A percentile compares a stretch with the other conserved stretches of the same genome.
Evolutionary conservation across 1,140 invertebrate species (phyloP).

Genomic region (Artemia franciscana): DNA sequence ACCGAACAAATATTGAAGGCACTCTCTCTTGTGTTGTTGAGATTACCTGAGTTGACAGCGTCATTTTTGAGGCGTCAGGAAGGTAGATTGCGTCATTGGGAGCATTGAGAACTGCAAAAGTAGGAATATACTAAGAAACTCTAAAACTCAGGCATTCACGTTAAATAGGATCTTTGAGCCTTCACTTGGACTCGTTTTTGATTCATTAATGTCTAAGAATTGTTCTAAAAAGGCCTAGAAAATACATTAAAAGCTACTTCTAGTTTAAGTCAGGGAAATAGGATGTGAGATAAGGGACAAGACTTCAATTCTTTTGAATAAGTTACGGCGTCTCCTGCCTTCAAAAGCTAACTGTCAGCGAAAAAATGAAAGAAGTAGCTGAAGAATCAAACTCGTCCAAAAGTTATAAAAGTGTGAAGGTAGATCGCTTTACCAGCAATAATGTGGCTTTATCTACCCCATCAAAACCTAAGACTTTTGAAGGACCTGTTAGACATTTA

Average conservation of each 20-base stretch:
- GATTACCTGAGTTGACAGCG: constrained; percentile 34
- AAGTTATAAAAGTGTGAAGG: background rate
- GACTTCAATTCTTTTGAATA: constrained; percentile 38
- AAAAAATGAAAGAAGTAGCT: background rate
- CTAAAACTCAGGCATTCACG: background rate
- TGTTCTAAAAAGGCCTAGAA: constrained; percentile 61
- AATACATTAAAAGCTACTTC: constrained; percentile 47
- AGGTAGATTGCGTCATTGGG: constrained; percentile 8
- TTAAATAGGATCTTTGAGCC: constrained; percentile 27
- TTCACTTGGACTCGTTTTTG: constrained; percentile 40
- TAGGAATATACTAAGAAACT: background rate
- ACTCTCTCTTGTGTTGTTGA: constrained; percentile 50
- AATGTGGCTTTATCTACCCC: constrained; percentile 43
- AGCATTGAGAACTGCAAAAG: constrained; percentile 7
- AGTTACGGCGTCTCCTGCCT: constrained; percentile 23
- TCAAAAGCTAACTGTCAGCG: background rate
- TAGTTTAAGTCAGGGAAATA: constrained; percentile 44
- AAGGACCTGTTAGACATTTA: constrained; percentile 38
- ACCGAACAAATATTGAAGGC: constrained; percentile 56
- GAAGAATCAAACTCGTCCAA: background rate
- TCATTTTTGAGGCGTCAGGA: background rate
- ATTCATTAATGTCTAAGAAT: constrained; percentile 53
- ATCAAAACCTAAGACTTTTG: constrained; percentile 34
- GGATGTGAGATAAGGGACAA: constrained; percentile 44
- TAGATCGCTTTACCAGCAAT: constrained; percentile 39